These are phyloP conservation scores for Tyrophagus putrescentiae DNA, from an alignment of 1,140 invertebrate species.

Conservation along the genomic window DNA sequence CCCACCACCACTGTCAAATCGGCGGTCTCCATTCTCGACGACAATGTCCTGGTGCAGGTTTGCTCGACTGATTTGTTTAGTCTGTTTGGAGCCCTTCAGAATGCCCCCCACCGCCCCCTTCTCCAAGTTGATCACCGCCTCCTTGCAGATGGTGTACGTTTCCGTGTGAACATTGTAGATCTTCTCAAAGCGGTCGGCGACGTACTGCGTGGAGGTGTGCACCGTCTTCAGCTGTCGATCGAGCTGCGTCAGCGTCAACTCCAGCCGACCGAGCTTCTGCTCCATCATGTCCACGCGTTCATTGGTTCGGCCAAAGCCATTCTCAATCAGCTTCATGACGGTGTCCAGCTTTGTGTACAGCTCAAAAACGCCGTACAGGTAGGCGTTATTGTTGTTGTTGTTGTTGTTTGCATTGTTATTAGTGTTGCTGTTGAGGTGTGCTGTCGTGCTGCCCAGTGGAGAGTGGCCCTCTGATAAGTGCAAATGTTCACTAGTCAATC, in stretches of 20 bases:
- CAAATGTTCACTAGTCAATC: no score
- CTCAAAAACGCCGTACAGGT: not conserved
- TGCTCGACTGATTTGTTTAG: not conserved
- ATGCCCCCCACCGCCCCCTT: not conserved
- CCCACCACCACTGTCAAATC: not conserved
- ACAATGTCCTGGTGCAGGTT: not conserved
- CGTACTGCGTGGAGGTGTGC: not conserved
- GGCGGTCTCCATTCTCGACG: not conserved
- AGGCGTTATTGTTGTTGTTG: slow-evolving; percentile 18
- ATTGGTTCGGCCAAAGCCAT: not conserved
- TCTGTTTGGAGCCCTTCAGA: not conserved
- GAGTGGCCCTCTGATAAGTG: no score
- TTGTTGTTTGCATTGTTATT: no score
- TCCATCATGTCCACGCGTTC: not conserved
- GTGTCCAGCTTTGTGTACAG: not conserved
- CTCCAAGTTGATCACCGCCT: not conserved
- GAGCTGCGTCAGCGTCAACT: no score
- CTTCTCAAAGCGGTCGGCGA: not conserved
- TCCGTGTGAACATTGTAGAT: not conserved
- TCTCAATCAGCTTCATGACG: not conserved
- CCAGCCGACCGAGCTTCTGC: not conserved
- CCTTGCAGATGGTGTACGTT: not conserved
- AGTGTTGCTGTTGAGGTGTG: no score
- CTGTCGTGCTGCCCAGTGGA: no score
- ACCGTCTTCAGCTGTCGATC: not conserved